A percentile compares a stretch with the other conserved stretches of the same genome.
phyloP scores from a whole-genome alignment of 2,797 vertebrate species.

The Amniataba percoides region DNA sequence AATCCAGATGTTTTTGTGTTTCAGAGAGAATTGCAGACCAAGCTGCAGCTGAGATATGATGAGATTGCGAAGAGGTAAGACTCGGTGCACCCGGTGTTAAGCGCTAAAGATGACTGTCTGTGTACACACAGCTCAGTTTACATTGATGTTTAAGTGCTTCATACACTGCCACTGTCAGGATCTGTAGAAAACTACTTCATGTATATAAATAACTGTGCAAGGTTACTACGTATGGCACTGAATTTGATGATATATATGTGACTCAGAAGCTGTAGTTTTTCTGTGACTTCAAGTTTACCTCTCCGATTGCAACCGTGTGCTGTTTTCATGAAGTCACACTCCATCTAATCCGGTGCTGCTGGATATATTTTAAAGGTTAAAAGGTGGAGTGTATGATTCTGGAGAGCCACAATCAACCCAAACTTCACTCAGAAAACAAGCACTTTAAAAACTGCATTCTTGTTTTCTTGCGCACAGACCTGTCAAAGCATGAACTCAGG shows the following conservation, averaged over 20 bases:
- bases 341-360: background rate
- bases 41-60: slow-evolving; percentile 92
- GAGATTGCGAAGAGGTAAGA: slow-evolving; percentile 93
- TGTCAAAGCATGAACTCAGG: too few species aligned
- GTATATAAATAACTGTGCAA: background rate
- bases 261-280: background rate
- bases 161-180: too few species aligned
- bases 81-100: background rate
- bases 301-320: background rate
- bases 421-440: too few species aligned
- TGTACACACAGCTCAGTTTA: too few species aligned
- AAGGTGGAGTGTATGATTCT: too few species aligned
- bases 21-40: slow-evolving; percentile 92
- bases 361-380: background rate
- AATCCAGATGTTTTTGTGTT: slow-evolving; percentile 21
- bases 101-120: background rate
- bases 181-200: too few species aligned
- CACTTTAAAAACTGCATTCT: too few species aligned
- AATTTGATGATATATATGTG: background rate
- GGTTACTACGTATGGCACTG: background rate
- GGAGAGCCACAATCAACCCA: too few species aligned
- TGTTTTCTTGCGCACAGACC: too few species aligned
- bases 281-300: background rate
- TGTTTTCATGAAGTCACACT: too few species aligned
- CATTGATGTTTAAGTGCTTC: too few species aligned